Base-by-base conservation (phyloP, 2,888 invertebrate species). In the Cloeon dipterum region DNA sequence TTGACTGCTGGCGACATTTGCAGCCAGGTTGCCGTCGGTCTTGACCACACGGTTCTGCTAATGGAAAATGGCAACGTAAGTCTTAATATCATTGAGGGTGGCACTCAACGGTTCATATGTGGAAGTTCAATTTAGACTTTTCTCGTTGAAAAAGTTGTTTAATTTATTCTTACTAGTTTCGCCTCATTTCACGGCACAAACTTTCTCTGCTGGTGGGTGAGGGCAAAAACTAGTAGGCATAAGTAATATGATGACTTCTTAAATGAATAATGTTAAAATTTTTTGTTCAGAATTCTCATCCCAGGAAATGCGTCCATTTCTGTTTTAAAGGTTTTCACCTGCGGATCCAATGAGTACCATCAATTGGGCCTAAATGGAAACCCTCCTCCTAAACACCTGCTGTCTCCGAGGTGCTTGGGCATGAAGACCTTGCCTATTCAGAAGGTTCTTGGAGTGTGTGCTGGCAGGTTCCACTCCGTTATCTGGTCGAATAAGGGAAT, bases 391-490 rank as follows among this genome's bases (percentile, higher is more conserved):
- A 58, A 53, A 46, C 49, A 46, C 20, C 37, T 61, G 40, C 52
- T 54, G 0, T 47, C 29, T 16, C 29, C 29, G n/a, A n/a, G 29
- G 7, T 14, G 7, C 14, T 5, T 29, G 5, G 10, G 5, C 16
- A 7, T 16, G 5, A 5, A 16, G 7, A 5, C 13, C 29, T 29
- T 29, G 40, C 43, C 44, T 5, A 46, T 49, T 26, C n/a, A n/a
- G n/a, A 36, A 39, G 3, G 45, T 62, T 10, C 42, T 46, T 25
- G 59, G 74, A 1, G 62, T 85, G 2, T 64, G 68, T 46, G 74
- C 78, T 5, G 72, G 70, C 2, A 62, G 73, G 8, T 70, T 65
- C 41, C 82, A 86, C 55, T 74, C 76, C 0, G 69, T 77, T 1
- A 46, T 52, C 20, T 49, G 46, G 45, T 44, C 41, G 11, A 36